Evolutionary conservation across 2,113 vertebrate genomes (phyloP), one percentile per base, ranked within the genome.

Genomic region (Tachysurus fulvidraco): DNA sequence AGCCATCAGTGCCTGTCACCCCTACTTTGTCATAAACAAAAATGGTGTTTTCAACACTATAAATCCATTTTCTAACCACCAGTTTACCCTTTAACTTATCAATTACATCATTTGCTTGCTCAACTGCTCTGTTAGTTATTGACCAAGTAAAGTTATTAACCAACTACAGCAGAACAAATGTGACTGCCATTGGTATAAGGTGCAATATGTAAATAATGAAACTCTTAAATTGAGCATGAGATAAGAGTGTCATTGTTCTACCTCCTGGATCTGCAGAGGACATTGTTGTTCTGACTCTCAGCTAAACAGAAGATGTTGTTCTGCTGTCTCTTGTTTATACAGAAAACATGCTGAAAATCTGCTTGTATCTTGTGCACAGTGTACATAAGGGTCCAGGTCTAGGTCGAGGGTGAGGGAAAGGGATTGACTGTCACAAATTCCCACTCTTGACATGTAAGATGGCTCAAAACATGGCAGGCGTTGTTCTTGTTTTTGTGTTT

Each of bases 21-120:
- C 86, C 36, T 81, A 30, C 28, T 44, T 64, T 80, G 25, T 23
- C 11, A 3, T 44, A 28, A 77, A 69, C 41, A 84, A 44, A 78
- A n/a, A 10, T 67, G 36, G 16, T 59, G 54, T 44, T 85, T 81
- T 54, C 60, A 88, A 46, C 12, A 21, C 19, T 46, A 9, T 64
- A 5, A 46, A 62, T 77, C 71, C 41, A 64, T 30, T 46, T 74
- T 81, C 30, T 44, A 85, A 54, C 19, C 67, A 69, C 52, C 81
- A 76, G 76, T 62, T 89, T 86, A 60, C 77, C 77, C 74, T 85
- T 87, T 87, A 55, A 23, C 4, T 17, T 74, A 36, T 36, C 36
- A 5, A 50, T 80, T 7, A 83, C 64, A 4, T 73, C 60, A 79
- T 64, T 89, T 13, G 3, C 50, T 77, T 77, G 41, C 55, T 80